A percentile compares a stretch with the other conserved stretches of the same genome.
Conservation (phyloP, 1,140 invertebrate genomes). For the Drosophila varians region DNA sequence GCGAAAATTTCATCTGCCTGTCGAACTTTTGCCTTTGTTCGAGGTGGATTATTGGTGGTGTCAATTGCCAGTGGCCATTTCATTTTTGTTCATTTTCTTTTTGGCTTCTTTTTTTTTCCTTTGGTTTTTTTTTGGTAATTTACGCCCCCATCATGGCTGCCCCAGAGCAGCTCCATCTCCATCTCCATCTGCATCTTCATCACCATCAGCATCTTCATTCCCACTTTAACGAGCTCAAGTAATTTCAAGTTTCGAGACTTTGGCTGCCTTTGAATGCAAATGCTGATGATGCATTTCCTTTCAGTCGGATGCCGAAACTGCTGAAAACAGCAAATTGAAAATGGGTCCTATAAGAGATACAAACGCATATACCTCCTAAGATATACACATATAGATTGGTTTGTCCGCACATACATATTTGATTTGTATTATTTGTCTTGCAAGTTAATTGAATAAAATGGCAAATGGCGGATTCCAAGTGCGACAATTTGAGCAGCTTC, state of each 20-base stretch:
- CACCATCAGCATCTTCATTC: constrained; percentile 24
- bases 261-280: constrained; percentile 63
- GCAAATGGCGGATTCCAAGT: constrained; percentile 53
- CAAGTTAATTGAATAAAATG: constrained; percentile 80
- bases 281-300: constrained; percentile 77
- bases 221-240: constrained; percentile 57
- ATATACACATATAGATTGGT: constrained; percentile 10
- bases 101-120: constrained; percentile 5
- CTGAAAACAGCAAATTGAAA: constrained; percentile 72
- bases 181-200: constrained; percentile 8
- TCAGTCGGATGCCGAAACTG: constrained; percentile 55
- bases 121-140: constrained; percentile 71
- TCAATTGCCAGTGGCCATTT: constrained; percentile 80
- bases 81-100: constrained; percentile 22
- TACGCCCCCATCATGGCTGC: constrained; percentile 39
- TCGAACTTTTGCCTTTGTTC: constrained; percentile 52
- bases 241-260: constrained; percentile 69
- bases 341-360: constrained; percentile 64
- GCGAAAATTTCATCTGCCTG: constrained; percentile 63
- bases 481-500: constrained; percentile 72
- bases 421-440: constrained; percentile 78
- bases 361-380: constrained; percentile 17
- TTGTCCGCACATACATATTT: constrained; percentile 27
- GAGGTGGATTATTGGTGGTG: constrained; percentile 71
- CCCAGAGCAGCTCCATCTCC: not conserved